Evolutionary conservation across 2,888 invertebrate genomes (phyloP).

Genomic region (Melolontha melolontha): DNA sequence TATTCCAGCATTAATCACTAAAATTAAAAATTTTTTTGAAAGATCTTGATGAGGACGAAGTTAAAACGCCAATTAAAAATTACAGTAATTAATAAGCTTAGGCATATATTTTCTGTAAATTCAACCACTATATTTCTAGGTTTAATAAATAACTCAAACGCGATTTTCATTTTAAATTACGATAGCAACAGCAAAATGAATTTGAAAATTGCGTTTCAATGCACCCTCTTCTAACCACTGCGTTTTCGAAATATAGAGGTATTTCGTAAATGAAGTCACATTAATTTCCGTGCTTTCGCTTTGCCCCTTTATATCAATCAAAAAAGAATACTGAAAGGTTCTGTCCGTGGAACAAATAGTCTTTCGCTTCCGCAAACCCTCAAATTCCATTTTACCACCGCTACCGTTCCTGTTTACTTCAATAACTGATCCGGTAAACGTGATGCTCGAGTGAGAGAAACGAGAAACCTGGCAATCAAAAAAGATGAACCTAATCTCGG

Average conservation of each 20-base stretch:
- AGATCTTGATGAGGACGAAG: too few species aligned
- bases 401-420: conserved; percentile 21
- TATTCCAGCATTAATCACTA: too few species aligned
- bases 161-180: too few species aligned
- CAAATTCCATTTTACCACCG: conserved; percentile 27
- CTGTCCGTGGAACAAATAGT: conserved; percentile 17
- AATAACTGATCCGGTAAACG: conserved; percentile 21
- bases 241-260: conserved; percentile 15
- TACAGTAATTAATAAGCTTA: too few species aligned
- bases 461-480: conserved; percentile 32
- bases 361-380: conserved; percentile 16
- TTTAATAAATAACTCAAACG: too few species aligned
- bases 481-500: conserved; percentile 32
- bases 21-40: too few species aligned
- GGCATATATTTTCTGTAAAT: too few species aligned
- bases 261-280: conserved; percentile 16
- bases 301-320: conserved; percentile 8
- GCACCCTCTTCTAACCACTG: neutral
- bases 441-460: conserved; percentile 3
- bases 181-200: too few species aligned
- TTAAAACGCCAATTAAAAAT: too few species aligned
- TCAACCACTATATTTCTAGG: too few species aligned
- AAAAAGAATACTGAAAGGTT: conserved; percentile 7
- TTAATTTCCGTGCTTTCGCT: conserved; percentile 22
- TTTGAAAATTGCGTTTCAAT: too few species aligned